phyloP scores from a whole-genome alignment of 2,113 vertebrate genomes.

The Anguilla rostrata region DNA sequence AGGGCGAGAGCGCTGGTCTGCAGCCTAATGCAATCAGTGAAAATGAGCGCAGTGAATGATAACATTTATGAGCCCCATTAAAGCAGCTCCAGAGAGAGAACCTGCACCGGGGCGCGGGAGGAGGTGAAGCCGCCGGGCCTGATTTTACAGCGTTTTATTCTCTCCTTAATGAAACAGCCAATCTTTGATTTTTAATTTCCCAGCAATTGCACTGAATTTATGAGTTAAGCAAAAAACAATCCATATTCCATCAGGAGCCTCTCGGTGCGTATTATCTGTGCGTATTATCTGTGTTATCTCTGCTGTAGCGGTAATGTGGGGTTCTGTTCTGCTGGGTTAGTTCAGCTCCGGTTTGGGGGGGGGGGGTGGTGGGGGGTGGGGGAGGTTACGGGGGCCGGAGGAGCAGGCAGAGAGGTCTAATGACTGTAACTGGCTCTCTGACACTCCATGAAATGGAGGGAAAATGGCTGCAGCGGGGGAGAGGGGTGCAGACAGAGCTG shows the following conservation, averaged over 20 bases:
- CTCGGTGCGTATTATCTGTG: too few relatives aligned
- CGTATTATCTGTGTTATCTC: too few relatives aligned
- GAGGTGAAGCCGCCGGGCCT: background rate
- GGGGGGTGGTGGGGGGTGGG: too few relatives aligned
- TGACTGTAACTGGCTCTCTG: too few relatives aligned
- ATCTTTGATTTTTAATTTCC: background rate
- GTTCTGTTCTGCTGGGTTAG: background rate
- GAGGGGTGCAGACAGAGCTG: too few relatives aligned
- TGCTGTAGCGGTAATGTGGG: background rate
- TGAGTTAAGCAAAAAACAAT: too few relatives aligned
- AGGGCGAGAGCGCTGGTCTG: background rate
- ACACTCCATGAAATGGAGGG: too few relatives aligned
- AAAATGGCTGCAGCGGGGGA: too few relatives aligned
- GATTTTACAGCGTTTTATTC: background rate
- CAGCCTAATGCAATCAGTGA: background rate
- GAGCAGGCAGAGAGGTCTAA: too few relatives aligned
- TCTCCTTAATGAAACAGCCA: background rate
- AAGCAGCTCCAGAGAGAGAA: background rate
- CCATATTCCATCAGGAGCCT: too few relatives aligned
- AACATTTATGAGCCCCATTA: background rate
- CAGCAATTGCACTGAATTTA: too few relatives aligned
- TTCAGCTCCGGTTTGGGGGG: background rate
- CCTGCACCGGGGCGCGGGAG: background rate
- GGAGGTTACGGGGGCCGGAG: too few relatives aligned
- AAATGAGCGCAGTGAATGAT: background rate